phyloP scores from a whole-genome alignment of 2,888 invertebrate genomes.

The Nemotelus pantherinus region DNA sequence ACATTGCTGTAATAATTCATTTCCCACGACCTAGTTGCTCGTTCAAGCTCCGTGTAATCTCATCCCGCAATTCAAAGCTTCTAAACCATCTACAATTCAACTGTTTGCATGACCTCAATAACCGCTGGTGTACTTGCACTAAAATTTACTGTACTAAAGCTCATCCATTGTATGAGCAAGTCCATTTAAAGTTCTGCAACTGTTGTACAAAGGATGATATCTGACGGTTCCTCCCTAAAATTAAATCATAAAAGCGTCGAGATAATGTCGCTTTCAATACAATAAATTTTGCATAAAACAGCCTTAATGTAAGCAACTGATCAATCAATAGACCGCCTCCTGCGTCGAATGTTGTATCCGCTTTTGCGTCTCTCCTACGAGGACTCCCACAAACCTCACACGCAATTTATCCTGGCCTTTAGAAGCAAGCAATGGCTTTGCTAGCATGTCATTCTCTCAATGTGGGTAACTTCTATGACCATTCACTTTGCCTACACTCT shows the following conservation, averaged over 20 bases:
- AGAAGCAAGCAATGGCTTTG: background rate
- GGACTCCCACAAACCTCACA: too few relatives aligned
- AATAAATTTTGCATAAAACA: constrained; percentile 24
- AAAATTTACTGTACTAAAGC: too few relatives aligned
- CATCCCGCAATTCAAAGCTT: too few relatives aligned
- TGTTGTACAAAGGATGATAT: background rate
- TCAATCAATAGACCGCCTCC: background rate
- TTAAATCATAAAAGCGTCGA: constrained; percentile 16
- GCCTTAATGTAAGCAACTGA: constrained; percentile 9
- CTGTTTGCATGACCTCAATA: too few relatives aligned
- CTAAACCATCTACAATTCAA: too few relatives aligned
- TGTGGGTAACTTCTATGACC: background rate
- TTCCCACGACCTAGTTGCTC: too few relatives aligned
- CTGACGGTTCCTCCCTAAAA: background rate
- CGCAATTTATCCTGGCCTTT: too few relatives aligned
- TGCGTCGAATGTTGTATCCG: background rate
- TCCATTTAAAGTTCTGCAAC: background rate
- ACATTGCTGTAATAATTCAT: too few relatives aligned
- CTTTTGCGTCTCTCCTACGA: too few relatives aligned
- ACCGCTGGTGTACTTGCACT: too few relatives aligned
- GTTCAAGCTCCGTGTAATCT: too few relatives aligned
- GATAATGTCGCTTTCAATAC: constrained; percentile 18
- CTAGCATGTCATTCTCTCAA: background rate
- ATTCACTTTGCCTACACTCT: background rate
- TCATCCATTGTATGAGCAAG: too few relatives aligned